phyloP scores from a whole-genome alignment of 2,797 vertebrate species.

The Myotis vivesi region DNA sequence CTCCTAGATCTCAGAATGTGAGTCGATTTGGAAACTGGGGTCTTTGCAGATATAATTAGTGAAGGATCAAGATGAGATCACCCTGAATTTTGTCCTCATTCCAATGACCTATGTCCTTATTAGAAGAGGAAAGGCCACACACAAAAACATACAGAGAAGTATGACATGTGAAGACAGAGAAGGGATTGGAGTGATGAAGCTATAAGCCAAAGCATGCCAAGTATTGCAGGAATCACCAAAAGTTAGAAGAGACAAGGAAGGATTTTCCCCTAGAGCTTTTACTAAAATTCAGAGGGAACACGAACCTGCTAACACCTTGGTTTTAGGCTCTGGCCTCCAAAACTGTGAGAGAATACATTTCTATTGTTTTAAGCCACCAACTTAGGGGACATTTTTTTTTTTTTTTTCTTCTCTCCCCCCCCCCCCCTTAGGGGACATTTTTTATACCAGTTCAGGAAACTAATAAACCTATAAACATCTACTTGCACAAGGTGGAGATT shows the following conservation, averaged over 20 bases:
- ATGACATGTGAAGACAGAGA: not conserved
- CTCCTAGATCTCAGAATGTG: not conserved
- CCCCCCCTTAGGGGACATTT: not conserved
- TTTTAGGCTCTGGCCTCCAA: not conserved
- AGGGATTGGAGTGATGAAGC: not conserved
- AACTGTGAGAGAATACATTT: not conserved
- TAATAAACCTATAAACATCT: not conserved
- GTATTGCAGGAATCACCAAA: not conserved
- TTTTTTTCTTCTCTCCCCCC: no score
- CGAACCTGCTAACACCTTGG: not conserved
- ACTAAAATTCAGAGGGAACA: not conserved
- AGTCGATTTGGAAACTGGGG: not conserved
- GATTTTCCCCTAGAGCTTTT: not conserved
- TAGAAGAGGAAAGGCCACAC: not conserved
- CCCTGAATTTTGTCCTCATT: not conserved
- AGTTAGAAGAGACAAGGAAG: not conserved
- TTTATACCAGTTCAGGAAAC: not conserved
- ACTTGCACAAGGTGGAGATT: not conserved
- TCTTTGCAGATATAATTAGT: not conserved
- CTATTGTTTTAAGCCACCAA: not conserved
- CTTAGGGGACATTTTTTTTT: not conserved
- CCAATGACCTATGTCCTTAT: not conserved
- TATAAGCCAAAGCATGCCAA: not conserved
- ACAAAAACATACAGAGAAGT: not conserved
- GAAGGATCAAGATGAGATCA: not conserved